Evolutionary conservation across 2,888 invertebrate species (phyloP).

Genomic region (Drosophila mettleri): DNA sequence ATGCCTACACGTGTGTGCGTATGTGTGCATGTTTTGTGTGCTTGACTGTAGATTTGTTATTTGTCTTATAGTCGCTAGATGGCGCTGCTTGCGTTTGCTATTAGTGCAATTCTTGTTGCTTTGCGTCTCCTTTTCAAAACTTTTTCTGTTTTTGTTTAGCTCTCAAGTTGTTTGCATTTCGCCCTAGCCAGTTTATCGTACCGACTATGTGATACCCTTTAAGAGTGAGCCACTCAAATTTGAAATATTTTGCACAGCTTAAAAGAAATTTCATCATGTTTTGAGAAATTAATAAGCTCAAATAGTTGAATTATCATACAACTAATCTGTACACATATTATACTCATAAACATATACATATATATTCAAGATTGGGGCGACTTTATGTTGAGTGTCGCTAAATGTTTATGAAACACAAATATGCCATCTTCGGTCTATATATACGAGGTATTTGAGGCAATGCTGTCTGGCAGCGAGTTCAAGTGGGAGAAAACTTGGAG

Average conservation of each 20-base stretch:
- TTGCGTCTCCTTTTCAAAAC: conserved; percentile 26
- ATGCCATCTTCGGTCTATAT: not conserved
- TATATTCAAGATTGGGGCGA: not conserved
- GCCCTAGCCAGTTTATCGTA: not conserved
- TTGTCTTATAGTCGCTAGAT: conserved; percentile 35
- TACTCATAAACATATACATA: too few relatives aligned
- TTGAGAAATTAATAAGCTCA: too few relatives aligned
- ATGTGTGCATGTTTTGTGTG: conserved; percentile 7
- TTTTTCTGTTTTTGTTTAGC: conserved; percentile 1
- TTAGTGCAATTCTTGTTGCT: conserved; percentile 24
- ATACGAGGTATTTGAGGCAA: conserved; percentile 6
- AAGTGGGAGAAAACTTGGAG: conserved; percentile 8
- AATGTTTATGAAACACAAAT: not conserved
- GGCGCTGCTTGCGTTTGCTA: conserved; percentile 48
- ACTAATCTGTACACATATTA: too few relatives aligned
- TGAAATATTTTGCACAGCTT: too few relatives aligned
- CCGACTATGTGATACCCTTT: not conserved
- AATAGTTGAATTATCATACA: too few relatives aligned
- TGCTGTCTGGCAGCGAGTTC: conserved; percentile 4
- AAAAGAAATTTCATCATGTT: too few relatives aligned
- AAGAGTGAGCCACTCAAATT: not conserved
- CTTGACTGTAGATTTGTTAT: conserved; percentile 24
- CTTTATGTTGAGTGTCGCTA: not conserved
- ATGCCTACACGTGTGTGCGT: not conserved
- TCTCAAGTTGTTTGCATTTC: conserved; percentile 40